Evolutionary conservation across 2,797 vertebrate species (phyloP).

Genomic region (Emys orbicularis): DNA sequence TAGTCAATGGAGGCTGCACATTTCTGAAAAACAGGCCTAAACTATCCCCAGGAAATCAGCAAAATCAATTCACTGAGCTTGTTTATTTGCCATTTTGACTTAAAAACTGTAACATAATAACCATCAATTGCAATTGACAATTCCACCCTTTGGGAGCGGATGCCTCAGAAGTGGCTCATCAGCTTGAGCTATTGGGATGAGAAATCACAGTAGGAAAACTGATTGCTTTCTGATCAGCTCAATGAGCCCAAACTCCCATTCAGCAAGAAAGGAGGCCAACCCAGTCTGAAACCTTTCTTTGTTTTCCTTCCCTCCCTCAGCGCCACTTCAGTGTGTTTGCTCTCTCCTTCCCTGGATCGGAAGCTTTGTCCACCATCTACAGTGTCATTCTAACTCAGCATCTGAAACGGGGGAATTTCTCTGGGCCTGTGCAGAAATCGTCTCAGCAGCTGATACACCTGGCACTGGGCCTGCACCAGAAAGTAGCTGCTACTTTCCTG

Average conservation of each 20-base stretch:
- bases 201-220: accelerated
- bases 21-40: no score
- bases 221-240: not conserved
- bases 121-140: not conserved
- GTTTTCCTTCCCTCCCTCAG: constrained; percentile 74
- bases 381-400: constrained; percentile 91
- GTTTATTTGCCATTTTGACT: not conserved
- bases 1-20: no score
- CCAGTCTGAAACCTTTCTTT: not conserved
- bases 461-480: constrained; percentile 89
- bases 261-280: not conserved
- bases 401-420: constrained; percentile 84
- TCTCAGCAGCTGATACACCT: constrained; percentile 84
- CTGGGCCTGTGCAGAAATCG: constrained; percentile 82
- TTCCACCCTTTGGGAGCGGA: not conserved
- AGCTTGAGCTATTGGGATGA: not conserved
- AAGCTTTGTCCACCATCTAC: constrained; percentile 93
- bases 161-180: not conserved
- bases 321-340: constrained; percentile 95
- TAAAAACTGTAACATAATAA: not conserved
- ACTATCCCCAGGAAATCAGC: no score
- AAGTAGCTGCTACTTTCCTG: constrained; percentile 88
- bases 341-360: constrained; percentile 90
- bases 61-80: not conserved
- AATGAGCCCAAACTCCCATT: not conserved